Evolutionary conservation across 2,888 invertebrate genomes (phyloP).

Genomic region (Trachelus stipa): DNA sequence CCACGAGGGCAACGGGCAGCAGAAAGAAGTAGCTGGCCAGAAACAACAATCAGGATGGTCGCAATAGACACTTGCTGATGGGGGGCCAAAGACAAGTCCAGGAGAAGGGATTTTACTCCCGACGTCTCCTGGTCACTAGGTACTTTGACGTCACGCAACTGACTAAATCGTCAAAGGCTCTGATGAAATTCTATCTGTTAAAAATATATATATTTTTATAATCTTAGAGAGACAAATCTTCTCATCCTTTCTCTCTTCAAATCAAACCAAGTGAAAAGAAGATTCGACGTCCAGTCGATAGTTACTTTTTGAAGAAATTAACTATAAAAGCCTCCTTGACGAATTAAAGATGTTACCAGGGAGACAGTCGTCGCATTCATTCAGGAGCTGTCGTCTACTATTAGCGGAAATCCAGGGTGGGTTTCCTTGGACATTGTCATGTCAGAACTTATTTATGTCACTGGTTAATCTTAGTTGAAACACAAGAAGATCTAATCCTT

Average conservation of each 20-base stretch:
- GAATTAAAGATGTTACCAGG: slow-evolving; percentile 36
- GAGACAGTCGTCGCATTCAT: slow-evolving; percentile 38
- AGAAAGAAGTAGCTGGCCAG: neutral
- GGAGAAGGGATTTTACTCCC: neutral
- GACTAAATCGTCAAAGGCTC: neutral
- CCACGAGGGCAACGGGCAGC: neutral
- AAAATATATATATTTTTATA: neutral
- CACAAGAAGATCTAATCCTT: neutral
- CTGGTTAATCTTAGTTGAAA: neutral
- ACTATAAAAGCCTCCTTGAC: slow-evolving; percentile 38
- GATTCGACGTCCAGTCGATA: neutral
- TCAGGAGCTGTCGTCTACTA: slow-evolving; percentile 28
- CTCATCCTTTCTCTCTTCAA: neutral
- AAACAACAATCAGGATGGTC: neutral
- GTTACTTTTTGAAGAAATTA: slow-evolving; percentile 22
- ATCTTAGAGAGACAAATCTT: neutral
- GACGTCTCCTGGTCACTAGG: neutral
- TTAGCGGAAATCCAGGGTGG: slow-evolving; percentile 22
- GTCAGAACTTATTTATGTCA: neutral
- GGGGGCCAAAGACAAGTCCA: neutral
- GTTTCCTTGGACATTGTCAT: neutral
- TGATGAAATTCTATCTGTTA: neutral
- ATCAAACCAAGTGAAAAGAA: neutral
- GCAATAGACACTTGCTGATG: neutral
- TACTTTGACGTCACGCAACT: neutral